Conservation (phyloP, 1,140 invertebrate species). For the Drosophila dunni region DNA sequence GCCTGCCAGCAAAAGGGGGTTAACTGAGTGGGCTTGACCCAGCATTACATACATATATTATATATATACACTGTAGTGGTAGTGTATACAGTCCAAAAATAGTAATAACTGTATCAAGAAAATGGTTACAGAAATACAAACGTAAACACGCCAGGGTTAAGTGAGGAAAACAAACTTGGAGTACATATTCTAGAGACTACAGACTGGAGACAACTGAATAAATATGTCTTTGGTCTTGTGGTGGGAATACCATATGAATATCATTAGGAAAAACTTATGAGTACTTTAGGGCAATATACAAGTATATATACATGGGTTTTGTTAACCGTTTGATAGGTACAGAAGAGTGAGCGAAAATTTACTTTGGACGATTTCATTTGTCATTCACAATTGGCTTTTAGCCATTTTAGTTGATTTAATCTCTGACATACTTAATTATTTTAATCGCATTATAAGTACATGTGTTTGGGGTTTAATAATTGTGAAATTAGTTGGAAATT, state of each 20-base stretch:
- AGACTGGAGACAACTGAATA: background rate
- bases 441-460: too few species aligned
- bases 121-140: constrained; percentile 31
- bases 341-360: background rate
- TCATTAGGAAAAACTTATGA: constrained; percentile 5
- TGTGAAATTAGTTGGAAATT: too few species aligned
- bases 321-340: background rate
- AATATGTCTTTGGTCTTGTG: background rate
- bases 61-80: too few species aligned
- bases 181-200: background rate
- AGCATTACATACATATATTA: constrained; percentile 22
- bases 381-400: too few species aligned
- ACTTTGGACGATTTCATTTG: too few species aligned
- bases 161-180: background rate
- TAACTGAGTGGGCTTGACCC: constrained; percentile 1
- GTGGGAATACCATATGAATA: constrained; percentile 9
- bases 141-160: constrained; percentile 41
- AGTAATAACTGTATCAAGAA: constrained; percentile 57
- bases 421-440: too few species aligned
- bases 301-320: background rate
- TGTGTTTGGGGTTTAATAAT: too few species aligned
- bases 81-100: constrained; percentile 27
- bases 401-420: too few species aligned
- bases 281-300: background rate
- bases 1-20: constrained; percentile 19